Conservation (phyloP, 1,140 invertebrate genomes). For the Steinernema feltiae region DNA sequence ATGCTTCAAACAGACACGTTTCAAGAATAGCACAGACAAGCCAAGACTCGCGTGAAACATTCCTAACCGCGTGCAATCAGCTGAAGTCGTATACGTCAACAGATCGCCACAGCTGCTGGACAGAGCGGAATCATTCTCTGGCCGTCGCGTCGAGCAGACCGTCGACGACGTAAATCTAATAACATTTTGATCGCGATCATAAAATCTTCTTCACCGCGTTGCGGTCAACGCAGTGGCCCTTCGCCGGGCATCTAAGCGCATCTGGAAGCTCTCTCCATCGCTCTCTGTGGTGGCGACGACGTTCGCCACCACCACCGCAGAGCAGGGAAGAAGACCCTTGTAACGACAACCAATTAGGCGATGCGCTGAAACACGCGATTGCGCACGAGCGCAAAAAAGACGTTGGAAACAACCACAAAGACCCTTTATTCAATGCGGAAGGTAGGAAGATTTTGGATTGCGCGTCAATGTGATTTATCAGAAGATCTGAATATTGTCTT, state of each 20-base stretch:
- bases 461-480: no score
- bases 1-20: no score
- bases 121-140: neutral
- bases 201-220: neutral
- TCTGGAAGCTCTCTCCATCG: neutral
- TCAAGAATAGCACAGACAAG: no score
- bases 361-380: neutral
- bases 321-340: neutral
- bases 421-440: neutral
- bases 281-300: no score
- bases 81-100: neutral
- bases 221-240: neutral
- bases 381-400: neutral
- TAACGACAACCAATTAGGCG: constrained; percentile 13
- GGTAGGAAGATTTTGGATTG: no score
- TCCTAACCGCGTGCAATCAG: no score
- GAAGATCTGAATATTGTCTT: no score
- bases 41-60: no score
- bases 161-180: neutral
- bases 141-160: neutral
- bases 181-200: constrained; percentile 11
- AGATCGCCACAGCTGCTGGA: neutral
- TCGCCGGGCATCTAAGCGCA: neutral
- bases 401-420: constrained; percentile 7
- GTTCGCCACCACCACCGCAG: no score